Conservation (phyloP, 2,888 invertebrate species). For the Apomyelois bistriatella region DNA sequence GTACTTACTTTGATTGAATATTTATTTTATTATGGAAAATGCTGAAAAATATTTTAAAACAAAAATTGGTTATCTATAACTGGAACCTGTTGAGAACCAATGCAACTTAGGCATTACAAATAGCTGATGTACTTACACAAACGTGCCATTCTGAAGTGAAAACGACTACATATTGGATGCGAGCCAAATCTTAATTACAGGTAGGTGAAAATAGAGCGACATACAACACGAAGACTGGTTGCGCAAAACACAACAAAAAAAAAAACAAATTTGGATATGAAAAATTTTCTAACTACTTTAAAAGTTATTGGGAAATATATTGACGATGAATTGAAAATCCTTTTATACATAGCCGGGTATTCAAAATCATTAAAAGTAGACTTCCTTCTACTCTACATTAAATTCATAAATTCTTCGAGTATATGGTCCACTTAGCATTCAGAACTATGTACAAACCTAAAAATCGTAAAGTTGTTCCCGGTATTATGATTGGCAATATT, state of each 20-base stretch:
- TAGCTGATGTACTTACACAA: neutral
- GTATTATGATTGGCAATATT: constrained; percentile 56
- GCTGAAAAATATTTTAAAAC: too few species aligned
- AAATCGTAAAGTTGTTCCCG: constrained; percentile 35
- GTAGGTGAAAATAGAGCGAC: neutral
- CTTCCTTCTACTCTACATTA: too few species aligned
- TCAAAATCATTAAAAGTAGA: too few species aligned
- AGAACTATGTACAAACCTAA: constrained; percentile 22
- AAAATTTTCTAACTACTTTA: neutral
- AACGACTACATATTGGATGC: constrained; percentile 3
- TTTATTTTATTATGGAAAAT: too few species aligned
- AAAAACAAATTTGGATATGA: too few species aligned
- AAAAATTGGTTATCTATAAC: too few species aligned
- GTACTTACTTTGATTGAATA: too few species aligned
- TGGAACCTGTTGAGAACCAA: neutral
- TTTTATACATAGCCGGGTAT: constrained; percentile 9
- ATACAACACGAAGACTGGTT: too few species aligned
- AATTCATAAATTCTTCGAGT: constrained; percentile 13
- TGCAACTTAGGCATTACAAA: neutral
- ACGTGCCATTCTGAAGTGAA: neutral
- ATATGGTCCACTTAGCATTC: constrained; percentile 29
- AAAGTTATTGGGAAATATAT: too few species aligned
- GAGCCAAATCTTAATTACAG: constrained; percentile 8
- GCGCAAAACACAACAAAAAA: too few species aligned
- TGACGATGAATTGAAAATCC: too few species aligned